Percentiles rank a stretch among this genome's conserved stretches.
Evolutionary conservation across 2,113 vertebrate species (phyloP).

Genomic region (Meleagris gallopavo): DNA sequence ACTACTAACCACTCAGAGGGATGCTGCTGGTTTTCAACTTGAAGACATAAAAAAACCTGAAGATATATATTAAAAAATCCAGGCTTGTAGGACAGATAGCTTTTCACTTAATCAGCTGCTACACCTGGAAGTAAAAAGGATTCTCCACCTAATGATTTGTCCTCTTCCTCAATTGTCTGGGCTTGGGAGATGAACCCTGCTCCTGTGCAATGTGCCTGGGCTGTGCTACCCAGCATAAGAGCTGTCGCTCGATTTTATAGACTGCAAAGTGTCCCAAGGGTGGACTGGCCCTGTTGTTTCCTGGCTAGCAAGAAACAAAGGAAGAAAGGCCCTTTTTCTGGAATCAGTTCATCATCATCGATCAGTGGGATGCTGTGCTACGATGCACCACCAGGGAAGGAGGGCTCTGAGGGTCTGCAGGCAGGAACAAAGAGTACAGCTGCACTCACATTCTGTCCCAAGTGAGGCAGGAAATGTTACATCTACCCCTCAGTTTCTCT

Average conservation of each 20-base stretch:
- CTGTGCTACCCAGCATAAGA: background rate
- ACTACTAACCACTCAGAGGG: background rate
- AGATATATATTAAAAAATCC: background rate
- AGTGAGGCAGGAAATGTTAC: background rate
- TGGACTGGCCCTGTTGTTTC: background rate
- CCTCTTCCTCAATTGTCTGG: background rate
- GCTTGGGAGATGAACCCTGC: background rate
- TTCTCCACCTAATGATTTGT: background rate
- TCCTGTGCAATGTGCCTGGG: background rate
- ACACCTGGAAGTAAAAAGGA: background rate
- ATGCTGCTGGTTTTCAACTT: background rate
- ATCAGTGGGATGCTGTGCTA: background rate
- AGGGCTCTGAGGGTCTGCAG: background rate
- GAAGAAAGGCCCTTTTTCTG: slow-evolving; percentile 9
- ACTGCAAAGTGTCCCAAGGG: background rate
- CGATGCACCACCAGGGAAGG: background rate
- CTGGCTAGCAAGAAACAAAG: slow-evolving; percentile 28
- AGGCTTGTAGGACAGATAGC: background rate
- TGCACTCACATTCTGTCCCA: background rate
- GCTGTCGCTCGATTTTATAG: background rate
- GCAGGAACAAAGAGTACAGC: background rate
- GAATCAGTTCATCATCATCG: slow-evolving; percentile 6
- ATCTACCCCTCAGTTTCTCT: background rate
- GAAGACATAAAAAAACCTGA: background rate
- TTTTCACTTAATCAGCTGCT: background rate